Evolutionary conservation across 2,888 invertebrate genomes (phyloP).

Genomic region (Drosophila macrospina): DNA sequence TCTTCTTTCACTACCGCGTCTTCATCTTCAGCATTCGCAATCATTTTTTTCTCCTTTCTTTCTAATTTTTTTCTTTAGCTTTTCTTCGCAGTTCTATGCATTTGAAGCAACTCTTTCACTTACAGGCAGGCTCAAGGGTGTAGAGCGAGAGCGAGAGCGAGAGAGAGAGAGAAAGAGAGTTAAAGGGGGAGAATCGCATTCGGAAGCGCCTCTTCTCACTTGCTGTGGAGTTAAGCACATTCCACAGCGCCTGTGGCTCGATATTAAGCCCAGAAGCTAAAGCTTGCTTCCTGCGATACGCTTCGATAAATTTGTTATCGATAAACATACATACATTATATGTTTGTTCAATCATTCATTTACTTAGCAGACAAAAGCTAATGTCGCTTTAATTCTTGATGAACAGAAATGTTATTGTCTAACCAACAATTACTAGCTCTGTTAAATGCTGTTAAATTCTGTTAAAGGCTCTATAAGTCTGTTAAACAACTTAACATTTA

Average conservation of each 20-base stretch:
- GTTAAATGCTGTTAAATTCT: too few species aligned
- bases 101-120: slow-evolving; percentile 11
- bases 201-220: neutral
- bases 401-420: too few species aligned
- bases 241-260: slow-evolving; percentile 31
- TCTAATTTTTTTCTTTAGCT: neutral
- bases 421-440: too few species aligned
- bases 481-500: neutral
- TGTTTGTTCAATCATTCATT: neutral
- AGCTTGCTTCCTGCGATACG: neutral
- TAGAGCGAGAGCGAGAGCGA: neutral
- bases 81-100: slow-evolving; percentile 18
- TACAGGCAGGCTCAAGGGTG: slow-evolving; percentile 5
- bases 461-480: neutral
- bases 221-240: too few species aligned
- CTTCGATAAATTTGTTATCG: neutral
- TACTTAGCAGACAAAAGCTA: too few species aligned
- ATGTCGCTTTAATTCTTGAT: too few species aligned
- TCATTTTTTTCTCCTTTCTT: neutral
- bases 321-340: neutral
- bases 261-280: slow-evolving; percentile 38
- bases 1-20: slow-evolving; percentile 34
- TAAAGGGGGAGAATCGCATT: too few species aligned
- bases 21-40: slow-evolving; percentile 32
- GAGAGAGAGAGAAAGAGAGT: neutral